Conservation (phyloP, 2,113 vertebrate species). For the Python bivittatus region DNA sequence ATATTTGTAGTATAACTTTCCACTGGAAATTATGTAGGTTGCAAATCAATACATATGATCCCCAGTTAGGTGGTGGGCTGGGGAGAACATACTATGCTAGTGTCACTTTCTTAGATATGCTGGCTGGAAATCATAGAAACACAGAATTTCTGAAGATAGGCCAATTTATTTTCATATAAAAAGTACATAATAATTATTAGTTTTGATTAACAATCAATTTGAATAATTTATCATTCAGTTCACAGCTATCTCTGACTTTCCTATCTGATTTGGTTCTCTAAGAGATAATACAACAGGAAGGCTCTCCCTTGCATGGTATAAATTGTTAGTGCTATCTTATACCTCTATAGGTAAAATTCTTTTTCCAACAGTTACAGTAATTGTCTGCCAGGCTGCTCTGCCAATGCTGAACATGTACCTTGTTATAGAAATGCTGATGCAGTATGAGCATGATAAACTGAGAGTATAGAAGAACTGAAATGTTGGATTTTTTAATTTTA, state of each 20-base stretch:
- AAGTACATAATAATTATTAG: background rate
- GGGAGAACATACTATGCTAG: background rate
- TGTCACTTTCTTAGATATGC: background rate
- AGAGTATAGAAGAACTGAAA: conserved; percentile 14
- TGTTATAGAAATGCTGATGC: conserved; percentile 2
- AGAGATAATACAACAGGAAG: conserved; percentile 6
- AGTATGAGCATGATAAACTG: background rate
- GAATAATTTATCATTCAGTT: background rate
- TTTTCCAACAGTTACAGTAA: conserved; percentile 17
- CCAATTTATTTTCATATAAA: background rate
- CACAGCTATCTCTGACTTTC: background rate
- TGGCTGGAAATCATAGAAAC: background rate
- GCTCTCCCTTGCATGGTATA: conserved; percentile 4
- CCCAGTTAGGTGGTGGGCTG: background rate
- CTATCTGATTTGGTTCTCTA: background rate
- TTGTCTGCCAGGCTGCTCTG: conserved; percentile 1
- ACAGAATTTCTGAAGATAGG: background rate
- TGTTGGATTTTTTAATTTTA: conserved; percentile 29
- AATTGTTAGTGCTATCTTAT: background rate
- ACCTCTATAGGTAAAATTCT: background rate
- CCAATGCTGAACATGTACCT: conserved; percentile 13
- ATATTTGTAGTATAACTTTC: background rate
- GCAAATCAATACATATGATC: background rate
- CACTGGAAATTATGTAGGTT: background rate
- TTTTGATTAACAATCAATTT: background rate